These are phyloP conservation scores for Vannuccia rotundouncinata DNA, from an alignment of 2,888 invertebrate genomes.

Conservation along the genomic window DNA sequence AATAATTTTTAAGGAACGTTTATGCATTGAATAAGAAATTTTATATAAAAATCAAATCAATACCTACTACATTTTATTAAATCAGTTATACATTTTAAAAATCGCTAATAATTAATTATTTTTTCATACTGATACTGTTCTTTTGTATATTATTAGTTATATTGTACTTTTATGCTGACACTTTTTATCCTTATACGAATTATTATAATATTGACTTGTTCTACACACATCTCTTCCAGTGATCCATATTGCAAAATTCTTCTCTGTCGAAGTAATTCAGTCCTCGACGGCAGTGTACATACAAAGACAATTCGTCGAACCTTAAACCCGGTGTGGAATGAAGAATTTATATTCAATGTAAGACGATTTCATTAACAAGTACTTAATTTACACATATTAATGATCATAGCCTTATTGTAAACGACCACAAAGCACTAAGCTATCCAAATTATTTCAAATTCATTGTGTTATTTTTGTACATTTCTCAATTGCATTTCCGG, in stretches of 20 bases:
- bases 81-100: not conserved
- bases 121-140: not conserved
- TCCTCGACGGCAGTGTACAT: constrained; percentile 79
- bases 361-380: constrained; percentile 41
- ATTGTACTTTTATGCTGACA: too few species aligned
- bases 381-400: constrained; percentile 29
- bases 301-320: constrained; percentile 97
- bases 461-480: too few species aligned
- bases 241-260: constrained; percentile 94
- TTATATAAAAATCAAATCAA: too few species aligned
- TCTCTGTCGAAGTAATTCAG: constrained; percentile 63
- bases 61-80: not conserved
- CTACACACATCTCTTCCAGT: constrained; percentile 61
- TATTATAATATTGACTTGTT: not conserved
- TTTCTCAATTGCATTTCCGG: too few species aligned
- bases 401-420: constrained; percentile 18
- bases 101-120: not conserved
- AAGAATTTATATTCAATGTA: constrained; percentile 90
- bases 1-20: too few species aligned
- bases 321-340: constrained; percentile 91
- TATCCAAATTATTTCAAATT: too few species aligned
- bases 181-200: not conserved
- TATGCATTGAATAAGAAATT: too few species aligned
- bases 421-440: too few species aligned
- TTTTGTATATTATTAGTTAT: not conserved